Percentiles rank a stretch among this genome's conserved stretches.
Evolutionary conservation across 2,113 vertebrate genomes (phyloP).

Genomic region (Leptodactylus fuscus): DNA sequence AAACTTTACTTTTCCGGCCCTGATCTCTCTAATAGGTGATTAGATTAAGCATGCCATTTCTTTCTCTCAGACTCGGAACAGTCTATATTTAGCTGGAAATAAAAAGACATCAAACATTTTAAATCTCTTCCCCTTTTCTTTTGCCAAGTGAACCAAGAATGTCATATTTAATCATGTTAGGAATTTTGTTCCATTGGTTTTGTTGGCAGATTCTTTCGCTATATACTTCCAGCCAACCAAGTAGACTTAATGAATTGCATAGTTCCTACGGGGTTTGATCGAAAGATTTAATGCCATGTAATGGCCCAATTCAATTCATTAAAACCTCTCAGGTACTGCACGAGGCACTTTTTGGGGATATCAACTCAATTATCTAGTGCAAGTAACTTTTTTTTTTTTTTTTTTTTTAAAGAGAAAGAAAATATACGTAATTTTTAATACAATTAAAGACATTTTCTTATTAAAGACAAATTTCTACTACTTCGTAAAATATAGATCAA

Average conservation of each 20-base stretch:
- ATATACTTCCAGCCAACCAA: conserved; percentile 46
- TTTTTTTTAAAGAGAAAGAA: too few relatives aligned
- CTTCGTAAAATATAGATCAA: too few relatives aligned
- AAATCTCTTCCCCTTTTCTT: conserved; percentile 39
- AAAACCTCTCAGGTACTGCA: neutral
- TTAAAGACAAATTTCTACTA: too few relatives aligned
- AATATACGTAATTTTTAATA: too few relatives aligned
- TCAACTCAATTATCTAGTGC: neutral
- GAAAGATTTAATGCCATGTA: neutral
- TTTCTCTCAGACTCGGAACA: neutral
- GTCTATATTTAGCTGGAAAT: conserved; percentile 42
- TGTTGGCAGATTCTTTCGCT: conserved; percentile 37
- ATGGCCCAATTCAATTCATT: neutral
- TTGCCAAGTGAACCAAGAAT: conserved; percentile 59
- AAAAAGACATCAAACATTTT: conserved; percentile 45
- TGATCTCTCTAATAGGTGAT: conserved; percentile 41
- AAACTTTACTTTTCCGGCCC: conserved; percentile 7
- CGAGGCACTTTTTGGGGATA: neutral
- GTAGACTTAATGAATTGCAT: conserved; percentile 43
- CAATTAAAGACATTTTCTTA: too few relatives aligned
- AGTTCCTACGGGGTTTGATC: conserved; percentile 26
- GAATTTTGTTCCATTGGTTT: conserved; percentile 45
- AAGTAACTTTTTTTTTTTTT: neutral
- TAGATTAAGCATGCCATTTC: conserved; percentile 39
- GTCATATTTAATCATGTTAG: conserved; percentile 56